phyloP scores from a whole-genome alignment of 2,113 vertebrate species.

The Ardeotis arabs region DNA sequence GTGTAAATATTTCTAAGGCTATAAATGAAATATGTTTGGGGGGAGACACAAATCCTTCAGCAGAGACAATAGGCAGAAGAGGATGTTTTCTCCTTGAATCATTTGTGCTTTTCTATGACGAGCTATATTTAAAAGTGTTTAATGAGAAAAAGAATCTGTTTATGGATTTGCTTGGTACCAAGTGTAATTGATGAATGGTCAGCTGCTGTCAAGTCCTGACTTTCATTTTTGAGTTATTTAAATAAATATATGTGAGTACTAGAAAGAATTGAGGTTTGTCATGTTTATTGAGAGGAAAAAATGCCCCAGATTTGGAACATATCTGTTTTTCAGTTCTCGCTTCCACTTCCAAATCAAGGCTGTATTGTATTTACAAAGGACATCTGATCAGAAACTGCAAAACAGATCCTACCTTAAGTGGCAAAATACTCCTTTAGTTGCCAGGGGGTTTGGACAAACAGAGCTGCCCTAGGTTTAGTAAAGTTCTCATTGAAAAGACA shows the following conservation, averaged over 20 bases:
- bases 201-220: conserved; percentile 32
- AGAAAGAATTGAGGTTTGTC: conserved; percentile 22
- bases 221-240: conserved; percentile 51
- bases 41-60: neutral
- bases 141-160: conserved; percentile 5
- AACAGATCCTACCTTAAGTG: neutral
- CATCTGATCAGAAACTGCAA: neutral
- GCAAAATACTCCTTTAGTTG: neutral
- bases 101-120: conserved; percentile 17
- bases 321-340: neutral
- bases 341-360: conserved; percentile 6
- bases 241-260: neutral
- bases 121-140: conserved; percentile 60
- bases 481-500: neutral
- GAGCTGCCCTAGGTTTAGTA: neutral
- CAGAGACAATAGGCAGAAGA: conserved; percentile 54
- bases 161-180: conserved; percentile 40
- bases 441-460: neutral
- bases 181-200: conserved; percentile 29
- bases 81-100: conserved; percentile 49
- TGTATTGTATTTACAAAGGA: neutral
- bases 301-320: neutral
- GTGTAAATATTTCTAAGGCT: conserved; percentile 37
- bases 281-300: conserved; percentile 14
- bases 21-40: conserved; percentile 21